Evolutionary conservation across 2,888 invertebrate species (phyloP).

Genomic region (Hymenopus coronatus): DNA sequence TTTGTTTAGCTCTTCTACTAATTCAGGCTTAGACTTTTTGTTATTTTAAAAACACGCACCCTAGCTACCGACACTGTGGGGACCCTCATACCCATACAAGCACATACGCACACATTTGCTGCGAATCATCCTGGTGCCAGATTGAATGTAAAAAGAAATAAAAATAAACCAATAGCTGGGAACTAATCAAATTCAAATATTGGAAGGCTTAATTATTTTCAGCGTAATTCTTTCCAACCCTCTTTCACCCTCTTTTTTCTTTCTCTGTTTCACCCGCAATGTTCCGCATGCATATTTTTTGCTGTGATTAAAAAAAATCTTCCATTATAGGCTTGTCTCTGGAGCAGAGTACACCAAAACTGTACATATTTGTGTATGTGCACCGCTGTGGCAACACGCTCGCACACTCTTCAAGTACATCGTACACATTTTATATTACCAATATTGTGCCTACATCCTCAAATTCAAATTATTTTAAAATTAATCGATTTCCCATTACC

Average conservation of each 20-base stretch:
- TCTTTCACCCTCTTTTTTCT: background rate
- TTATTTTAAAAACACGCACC: background rate
- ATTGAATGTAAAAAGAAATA: background rate
- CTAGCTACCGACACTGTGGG: background rate
- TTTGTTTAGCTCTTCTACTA: slow-evolving; percentile 2
- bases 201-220: slow-evolving; percentile 15
- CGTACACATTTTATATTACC: background rate
- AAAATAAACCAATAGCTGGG: background rate
- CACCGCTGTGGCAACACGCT: background rate
- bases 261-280: background rate
- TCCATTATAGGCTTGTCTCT: slow-evolving; percentile 12
- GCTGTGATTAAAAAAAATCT: background rate
- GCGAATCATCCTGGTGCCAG: background rate
- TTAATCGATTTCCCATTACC: slow-evolving; percentile 31
- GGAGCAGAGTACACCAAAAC: background rate
- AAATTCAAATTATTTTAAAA: slow-evolving; percentile 34
- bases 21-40: background rate
- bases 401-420: background rate
- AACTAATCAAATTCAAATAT: slow-evolving; percentile 21
- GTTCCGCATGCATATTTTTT: background rate
- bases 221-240: slow-evolving; percentile 2
- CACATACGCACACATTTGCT: background rate
- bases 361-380: background rate
- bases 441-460: slow-evolving; percentile 21
- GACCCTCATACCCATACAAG: background rate